Evolutionary conservation across 1,140 invertebrate genomes (phyloP).

Genomic region (Melanaphis sacchari): DNA sequence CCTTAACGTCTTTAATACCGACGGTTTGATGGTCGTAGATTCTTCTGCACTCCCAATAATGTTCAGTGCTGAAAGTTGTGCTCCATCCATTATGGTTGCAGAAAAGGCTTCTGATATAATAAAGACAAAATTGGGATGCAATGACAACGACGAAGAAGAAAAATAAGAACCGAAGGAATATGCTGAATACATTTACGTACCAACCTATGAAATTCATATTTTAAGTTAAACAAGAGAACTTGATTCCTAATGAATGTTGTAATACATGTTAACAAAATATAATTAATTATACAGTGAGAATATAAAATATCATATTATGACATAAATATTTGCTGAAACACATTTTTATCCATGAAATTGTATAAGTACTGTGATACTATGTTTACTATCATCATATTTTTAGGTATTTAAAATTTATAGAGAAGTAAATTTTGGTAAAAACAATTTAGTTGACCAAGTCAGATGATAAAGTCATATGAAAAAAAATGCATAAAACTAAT

Average conservation of each 20-base stretch:
- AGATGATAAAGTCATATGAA: background rate
- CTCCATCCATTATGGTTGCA: slow-evolving; percentile 69
- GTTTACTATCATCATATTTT: background rate
- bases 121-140: slow-evolving; percentile 18
- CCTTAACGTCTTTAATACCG: slow-evolving; percentile 62
- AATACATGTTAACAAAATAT: background rate
- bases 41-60: slow-evolving; percentile 64
- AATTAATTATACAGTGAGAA: background rate
- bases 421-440: background rate
- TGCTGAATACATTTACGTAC: background rate
- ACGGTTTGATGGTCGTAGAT: slow-evolving; percentile 63
- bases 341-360: background rate
- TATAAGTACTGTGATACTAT: background rate
- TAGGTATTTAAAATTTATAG: background rate
- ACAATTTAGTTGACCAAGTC: background rate
- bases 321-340: background rate
- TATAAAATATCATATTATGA: background rate
- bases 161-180: background rate
- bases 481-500: background rate
- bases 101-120: slow-evolving; percentile 69
- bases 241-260: background rate
- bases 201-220: background rate
- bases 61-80: slow-evolving; percentile 62
- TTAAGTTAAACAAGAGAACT: background rate
- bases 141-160: background rate